Evolutionary conservation across 37 sponge, comb jelly and placozoan species (phyloP), one percentile per base, ranked within the genome.

Genomic region (Spongia lamella): DNA sequence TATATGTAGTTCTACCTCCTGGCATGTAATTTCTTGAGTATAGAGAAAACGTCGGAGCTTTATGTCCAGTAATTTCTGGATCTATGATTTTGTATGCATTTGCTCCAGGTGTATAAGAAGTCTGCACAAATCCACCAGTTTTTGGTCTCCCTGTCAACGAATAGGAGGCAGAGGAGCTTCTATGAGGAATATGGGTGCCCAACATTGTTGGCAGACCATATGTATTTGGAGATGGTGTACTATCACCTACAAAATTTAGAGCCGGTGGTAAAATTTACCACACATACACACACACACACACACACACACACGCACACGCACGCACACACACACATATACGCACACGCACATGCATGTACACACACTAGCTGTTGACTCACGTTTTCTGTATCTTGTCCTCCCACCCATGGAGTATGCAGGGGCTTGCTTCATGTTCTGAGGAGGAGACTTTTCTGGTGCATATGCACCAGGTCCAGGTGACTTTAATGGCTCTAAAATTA

Each of bases 21-120:
- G 95, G 95, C 95, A 94, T 94, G 72, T 78, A 94, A 7, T 65
- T 52, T 20, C 95, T 67, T 26, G 83, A 69, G 29, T 77, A 82
- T 69, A 95, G 88, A 37, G 89, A 82, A 66, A 88, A 95, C 20
- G 80, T 58, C 17, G 96, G 92, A 32, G 86, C 56, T 53, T 88
- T 95, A 51, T 54, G 71, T 54, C 71, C 61, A 14, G 51, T 77
- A 0, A 68, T 47, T 21, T 88, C 85, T 54, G 87, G 86, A 24
- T 64, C 67, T 3, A 75, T 51, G 14, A 61, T 68, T 1, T 66
- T 54, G 83, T 95, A 95, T 1, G 65, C 27, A 20, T 84, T 88
- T 24, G 96, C 92, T 2, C 94, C 97, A 16, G 97, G 97, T 0
- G 97, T 88, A 51, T 87, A 87, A 58, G 91, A 89, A 63, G 93